Base-by-base conservation (phyloP, 2,113 vertebrate genomes). In the Athene cunicularia region DNA sequence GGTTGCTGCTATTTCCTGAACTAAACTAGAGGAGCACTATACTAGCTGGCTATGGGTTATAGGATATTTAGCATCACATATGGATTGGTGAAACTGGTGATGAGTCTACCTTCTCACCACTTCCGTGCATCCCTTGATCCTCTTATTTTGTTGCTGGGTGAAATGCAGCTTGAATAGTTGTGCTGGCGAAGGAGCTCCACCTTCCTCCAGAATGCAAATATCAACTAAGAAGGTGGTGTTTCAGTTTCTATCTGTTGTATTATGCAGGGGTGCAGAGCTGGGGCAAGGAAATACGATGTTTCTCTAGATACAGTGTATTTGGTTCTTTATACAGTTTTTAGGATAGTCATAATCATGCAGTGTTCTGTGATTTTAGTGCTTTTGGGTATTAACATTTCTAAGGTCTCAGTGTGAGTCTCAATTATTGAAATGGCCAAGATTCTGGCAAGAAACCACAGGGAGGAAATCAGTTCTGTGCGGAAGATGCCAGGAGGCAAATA, bases 381-480 rank as follows among this genome's bases (percentile, higher is more conserved):
- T 90, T 93, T 33, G 96, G 88, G n/a, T 94, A 97, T 96, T 92
- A 96, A 97, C 88, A 95, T 97, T 96, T 96, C 94, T 90, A 79
- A 97, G 75, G 82, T 93, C 75, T 97, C 92, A 67, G 79, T 95
- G 88, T 67, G 93, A 96, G 82, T 77, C 92, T 95, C 90, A 94
- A 66, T 97, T 96, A 97, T 95, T 93, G 96, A 96, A 96, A 97
- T 82, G 94, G 88, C 86, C 92, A 92, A 94, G 95, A 93, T 88
- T 90, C 97, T 97, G 97, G 95, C 95, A 97, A 97, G 95, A 92
- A 97, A 97, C 95, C 94, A 94, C 97, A 95, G 95, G 93, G 95
- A 96, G 90, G 95, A 94, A 97, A 96, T 95, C 96, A 92, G 82
- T 83, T 95, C 92, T 90, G 88, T 92, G 88, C 8, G 49, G 80